Conservation (phyloP, 2,113 vertebrate genomes). For the Barnardius zonarius region DNA sequence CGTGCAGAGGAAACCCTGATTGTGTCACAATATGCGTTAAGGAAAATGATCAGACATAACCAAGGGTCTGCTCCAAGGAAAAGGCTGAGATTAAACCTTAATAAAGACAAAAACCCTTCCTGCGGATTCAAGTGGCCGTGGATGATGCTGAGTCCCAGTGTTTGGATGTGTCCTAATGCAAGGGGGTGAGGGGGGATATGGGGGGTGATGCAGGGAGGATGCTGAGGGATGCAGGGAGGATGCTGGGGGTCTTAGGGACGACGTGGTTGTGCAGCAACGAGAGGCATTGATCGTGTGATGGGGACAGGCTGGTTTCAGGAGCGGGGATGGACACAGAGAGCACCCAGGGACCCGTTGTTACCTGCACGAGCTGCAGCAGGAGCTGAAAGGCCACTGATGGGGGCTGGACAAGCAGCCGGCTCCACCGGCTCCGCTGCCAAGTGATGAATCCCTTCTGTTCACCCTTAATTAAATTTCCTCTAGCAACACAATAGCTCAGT, state of each 20-base stretch:
- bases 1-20: neutral
- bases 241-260: neutral
- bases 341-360: neutral
- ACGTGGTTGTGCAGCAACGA: rapidly evolving
- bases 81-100: neutral
- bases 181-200: neutral
- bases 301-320: neutral
- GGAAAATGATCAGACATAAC: neutral
- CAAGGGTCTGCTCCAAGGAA: neutral
- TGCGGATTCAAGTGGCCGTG: neutral
- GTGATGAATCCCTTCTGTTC: conserved; percentile 19
- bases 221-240: neutral
- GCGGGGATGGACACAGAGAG: rapidly evolving
- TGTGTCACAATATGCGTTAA: neutral
- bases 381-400: neutral
- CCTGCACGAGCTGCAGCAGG: neutral
- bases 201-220: neutral
- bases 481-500: conserved; percentile 24
- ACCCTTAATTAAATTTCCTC: conserved; percentile 54
- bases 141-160: rapidly evolving
- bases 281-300: rapidly evolving
- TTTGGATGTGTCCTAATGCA: neutral
- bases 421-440: neutral
- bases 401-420: neutral
- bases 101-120: neutral